Base-by-base conservation (phyloP, 2,113 vertebrate species). In the Etheostoma spectabile region DNA sequence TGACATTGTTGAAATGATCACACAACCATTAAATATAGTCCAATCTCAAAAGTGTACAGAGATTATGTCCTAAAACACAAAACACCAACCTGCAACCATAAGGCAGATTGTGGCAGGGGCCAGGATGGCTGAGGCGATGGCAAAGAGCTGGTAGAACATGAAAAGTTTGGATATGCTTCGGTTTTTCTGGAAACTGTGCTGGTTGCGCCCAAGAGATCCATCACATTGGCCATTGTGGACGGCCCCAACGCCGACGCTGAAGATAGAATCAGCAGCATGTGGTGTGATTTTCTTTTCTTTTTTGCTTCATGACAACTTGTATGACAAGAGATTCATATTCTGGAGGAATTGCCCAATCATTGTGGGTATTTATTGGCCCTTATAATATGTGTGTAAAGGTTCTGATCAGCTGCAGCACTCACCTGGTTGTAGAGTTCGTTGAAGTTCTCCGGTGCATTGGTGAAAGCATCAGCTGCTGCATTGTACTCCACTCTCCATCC, bases 401-500 rank as follows among this genome's bases (percentile, higher is more conserved):
- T 30, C 2, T 53, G 49, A 45, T 57, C 5, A 14, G 16, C 15
- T 74, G 1, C 14, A 55, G 7, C 6, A 10, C 70, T 78, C 18
- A 91, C 91, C 70, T 93, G 95, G 83, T 95, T 95, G 82, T 93
- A 95, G 63, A 95, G 93, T 74, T 95, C 95, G 56, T 92, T 93
- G 75, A 95, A 96, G n/a, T 93, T 91, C 64, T 94, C 93, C 1
- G 95, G 95, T 27, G 94, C 94, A 0, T 94, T 95, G 79, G 95
- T 96, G 91, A 93, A 95, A 70, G 95, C 94, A 35, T 96, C 94
- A 5, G 95, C 91, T 0, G 94, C 95, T 11, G 95, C 92, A 7
- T 92, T 95, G 66, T 95, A 96, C 87, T 95, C 94, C 57, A 96
- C 93, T 70, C 93, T 93, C 95, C 95, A 96, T 8, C 95, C 95